Evolutionary conservation across 2,113 vertebrate genomes (phyloP).

Genomic region (Hippocampus mohnikei): DNA sequence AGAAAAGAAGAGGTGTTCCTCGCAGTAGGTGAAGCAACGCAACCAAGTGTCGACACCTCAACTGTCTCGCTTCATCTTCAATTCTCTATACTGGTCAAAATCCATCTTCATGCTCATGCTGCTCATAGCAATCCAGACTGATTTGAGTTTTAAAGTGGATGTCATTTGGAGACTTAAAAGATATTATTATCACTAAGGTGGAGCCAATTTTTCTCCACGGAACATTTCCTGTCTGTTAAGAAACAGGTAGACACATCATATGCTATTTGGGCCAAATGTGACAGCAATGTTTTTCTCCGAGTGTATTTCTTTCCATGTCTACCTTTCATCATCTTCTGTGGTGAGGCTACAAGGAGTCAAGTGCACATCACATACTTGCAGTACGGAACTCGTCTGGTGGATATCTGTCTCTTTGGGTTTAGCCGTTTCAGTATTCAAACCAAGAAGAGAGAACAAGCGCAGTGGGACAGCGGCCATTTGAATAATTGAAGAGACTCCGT

Average conservation of each 20-base stretch:
- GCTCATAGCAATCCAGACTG: background rate
- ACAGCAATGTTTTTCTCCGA: constrained; percentile 49
- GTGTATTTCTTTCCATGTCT: constrained; percentile 37
- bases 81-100: background rate
- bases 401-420: constrained; percentile 64
- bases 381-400: constrained; percentile 61
- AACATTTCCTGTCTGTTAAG: constrained; percentile 15
- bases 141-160: background rate
- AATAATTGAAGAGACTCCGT: constrained; percentile 71
- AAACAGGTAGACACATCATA: constrained; percentile 31
- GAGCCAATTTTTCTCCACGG: background rate
- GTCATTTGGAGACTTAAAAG: background rate
- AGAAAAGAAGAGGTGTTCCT: no score
- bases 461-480: constrained; percentile 66
- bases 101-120: background rate
- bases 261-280: constrained; percentile 65
- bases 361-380: constrained; percentile 60
- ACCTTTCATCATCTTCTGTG: constrained; percentile 42
- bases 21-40: no score
- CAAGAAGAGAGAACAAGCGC: constrained; percentile 69
- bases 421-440: constrained; percentile 72
- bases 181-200: background rate
- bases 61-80: no score
- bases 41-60: no score
- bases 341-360: constrained; percentile 45